Evolutionary conservation across 2,113 vertebrate species (phyloP).

Genomic region (Lontra canadensis): DNA sequence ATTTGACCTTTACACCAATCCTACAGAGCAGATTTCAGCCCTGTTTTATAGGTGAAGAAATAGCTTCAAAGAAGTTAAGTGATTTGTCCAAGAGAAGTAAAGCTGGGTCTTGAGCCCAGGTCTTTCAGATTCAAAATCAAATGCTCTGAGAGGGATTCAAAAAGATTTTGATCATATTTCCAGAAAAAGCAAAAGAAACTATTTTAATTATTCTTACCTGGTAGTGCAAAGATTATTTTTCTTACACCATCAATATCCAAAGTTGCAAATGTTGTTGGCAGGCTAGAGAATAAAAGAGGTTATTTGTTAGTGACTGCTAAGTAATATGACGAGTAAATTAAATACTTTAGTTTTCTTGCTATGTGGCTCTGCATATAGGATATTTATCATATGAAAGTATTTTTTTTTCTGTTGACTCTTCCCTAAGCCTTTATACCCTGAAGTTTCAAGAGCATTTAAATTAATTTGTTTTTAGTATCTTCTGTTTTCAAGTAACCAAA

Average conservation of each 20-base stretch:
- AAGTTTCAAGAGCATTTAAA: slow-evolving; percentile 31
- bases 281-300: slow-evolving; percentile 83
- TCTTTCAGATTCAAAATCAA: slow-evolving; percentile 22
- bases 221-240: slow-evolving; percentile 99
- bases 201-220: slow-evolving; percentile 89
- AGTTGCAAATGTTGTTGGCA: slow-evolving; percentile 99
- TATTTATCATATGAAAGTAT: background rate
- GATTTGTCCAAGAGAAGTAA: background rate
- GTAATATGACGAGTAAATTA: background rate
- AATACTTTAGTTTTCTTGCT: slow-evolving; percentile 2
- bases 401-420: background rate
- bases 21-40: background rate
- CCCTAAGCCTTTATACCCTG: background rate
- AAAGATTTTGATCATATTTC: slow-evolving; percentile 36
- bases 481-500: slow-evolving; percentile 29
- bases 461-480: slow-evolving; percentile 36
- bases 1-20: background rate
- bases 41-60: slow-evolving; percentile 43
- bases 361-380: background rate
- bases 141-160: background rate
- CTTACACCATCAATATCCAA: slow-evolving; percentile 98
- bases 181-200: slow-evolving; percentile 63
- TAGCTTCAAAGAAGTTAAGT: background rate
- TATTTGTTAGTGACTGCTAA: slow-evolving; percentile 50
- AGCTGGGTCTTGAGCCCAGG: background rate